Evolutionary conservation across 2,113 vertebrate genomes (phyloP), one percentile per base, ranked within the genome.

Genomic region (Muscicapa adusta): DNA sequence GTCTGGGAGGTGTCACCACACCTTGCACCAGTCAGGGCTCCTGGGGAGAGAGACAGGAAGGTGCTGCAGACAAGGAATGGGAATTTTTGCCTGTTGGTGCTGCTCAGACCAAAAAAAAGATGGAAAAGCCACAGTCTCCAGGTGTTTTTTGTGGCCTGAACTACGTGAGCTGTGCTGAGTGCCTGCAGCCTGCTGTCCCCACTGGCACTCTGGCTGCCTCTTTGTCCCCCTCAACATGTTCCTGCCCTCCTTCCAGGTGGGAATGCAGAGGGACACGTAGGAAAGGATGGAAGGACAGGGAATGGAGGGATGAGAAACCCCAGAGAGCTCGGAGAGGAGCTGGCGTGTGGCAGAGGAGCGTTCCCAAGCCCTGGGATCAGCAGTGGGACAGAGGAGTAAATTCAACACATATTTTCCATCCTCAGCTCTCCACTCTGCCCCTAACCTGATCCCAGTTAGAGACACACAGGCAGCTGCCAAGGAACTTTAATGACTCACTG

Each of bases 391-490:
- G 85, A 95, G 66, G 92, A 94, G 85, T 82, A 62, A 91, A 91
- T 91, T 90, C 34, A 90, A 97, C 91, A 48, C 79, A 74, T 94
- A 95, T 95, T 97, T 97, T 97, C 96, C 96, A 97, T 81, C 85
- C 86, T 65, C 77, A 51, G 86, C 94, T 94, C 74, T 95, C 83
- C 81, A 36, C 88, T 31, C 50, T 97, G 95, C 86, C 94, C 93
- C 95, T 78, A 95, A 88, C 94, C 97, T 97, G 96, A 97, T 97
- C 97, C 96, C 95, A 91, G 88, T 92, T 26, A 91, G 95, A 96
- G 75, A 96, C n/a, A 81, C 90, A 45, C 71, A 67, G 77, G 61
- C 36, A 22, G 47, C 91, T 85, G 97, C 92, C 96, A 97, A 94
- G 94, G 54, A 94, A 43, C 60, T 83, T 81, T 84, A 61, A 89